phyloP scores from a whole-genome alignment of 2,888 invertebrate species.

The Cephalotes varians region DNA sequence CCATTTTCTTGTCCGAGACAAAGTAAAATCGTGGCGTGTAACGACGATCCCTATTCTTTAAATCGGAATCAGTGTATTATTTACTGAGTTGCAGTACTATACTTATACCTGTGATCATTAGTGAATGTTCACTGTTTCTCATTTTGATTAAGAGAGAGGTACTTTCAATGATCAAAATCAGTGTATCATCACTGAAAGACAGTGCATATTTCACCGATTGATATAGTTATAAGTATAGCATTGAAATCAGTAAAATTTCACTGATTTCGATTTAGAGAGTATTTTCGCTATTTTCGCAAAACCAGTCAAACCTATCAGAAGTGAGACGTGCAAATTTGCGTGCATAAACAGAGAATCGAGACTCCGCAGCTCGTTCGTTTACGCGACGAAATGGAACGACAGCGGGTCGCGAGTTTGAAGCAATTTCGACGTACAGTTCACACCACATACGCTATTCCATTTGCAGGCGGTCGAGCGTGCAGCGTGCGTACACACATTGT shows the following conservation, averaged over 20 bases:
- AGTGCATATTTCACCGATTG: no score
- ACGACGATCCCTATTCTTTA: no score
- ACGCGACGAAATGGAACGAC: conserved; percentile 5
- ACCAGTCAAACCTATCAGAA: background rate
- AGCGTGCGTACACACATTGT: conserved; percentile 17
- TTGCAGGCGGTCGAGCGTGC: background rate
- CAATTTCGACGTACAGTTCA: conserved; percentile 25
- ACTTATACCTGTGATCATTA: no score
- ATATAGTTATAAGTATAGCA: no score
- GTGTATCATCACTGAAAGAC: no score
- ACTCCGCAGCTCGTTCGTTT: background rate
- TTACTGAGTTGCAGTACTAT: no score
- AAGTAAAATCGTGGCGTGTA: background rate
- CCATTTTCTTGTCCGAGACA: background rate
- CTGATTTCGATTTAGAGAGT: no score
- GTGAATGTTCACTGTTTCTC: no score
- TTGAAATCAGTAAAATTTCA: no score
- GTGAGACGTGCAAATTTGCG: background rate
- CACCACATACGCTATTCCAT: background rate
- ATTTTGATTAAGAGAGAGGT: no score
- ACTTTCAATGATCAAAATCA: no score
- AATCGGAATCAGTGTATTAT: no score
- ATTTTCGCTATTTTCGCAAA: background rate
- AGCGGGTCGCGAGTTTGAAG: conserved; percentile 12
- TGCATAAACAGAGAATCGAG: background rate